These are phyloP conservation scores for Eulacestoma nigropectus DNA, from an alignment of 2,113 vertebrate species.

Conservation along the genomic window DNA sequence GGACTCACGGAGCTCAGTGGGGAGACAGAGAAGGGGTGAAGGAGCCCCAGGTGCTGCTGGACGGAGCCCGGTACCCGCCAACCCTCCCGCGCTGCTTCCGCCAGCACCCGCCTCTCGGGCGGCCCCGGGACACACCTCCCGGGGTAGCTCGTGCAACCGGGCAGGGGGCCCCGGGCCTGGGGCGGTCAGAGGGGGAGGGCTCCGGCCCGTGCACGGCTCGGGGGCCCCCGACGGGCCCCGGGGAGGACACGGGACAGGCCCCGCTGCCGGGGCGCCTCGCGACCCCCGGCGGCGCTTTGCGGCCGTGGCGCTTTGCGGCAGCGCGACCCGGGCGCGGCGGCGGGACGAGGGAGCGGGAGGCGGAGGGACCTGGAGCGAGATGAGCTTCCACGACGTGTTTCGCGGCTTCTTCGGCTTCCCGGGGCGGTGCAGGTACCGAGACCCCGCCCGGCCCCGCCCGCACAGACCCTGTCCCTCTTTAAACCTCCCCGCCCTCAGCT, in stretches of 20 bases:
- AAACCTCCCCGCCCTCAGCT: not conserved
- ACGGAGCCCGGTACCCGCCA: too few species aligned
- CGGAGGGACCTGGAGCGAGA: not conserved
- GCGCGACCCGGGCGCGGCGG: not conserved
- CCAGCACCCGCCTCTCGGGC: too few species aligned
- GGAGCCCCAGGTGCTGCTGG: rapidly evolving
- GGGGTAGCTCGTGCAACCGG: too few species aligned
- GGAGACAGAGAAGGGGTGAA: rapidly evolving
- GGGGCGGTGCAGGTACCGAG: not conserved
- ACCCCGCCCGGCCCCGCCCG: too few species aligned
- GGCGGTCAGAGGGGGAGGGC: rapidly evolving
- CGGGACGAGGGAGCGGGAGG: rapidly evolving
- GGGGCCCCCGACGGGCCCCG: too few species aligned
- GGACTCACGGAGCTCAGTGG: rapidly evolving
- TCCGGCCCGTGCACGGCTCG: too few species aligned
- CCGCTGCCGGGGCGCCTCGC: not conserved
- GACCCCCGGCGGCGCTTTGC: not conserved
- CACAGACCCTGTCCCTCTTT: not conserved
- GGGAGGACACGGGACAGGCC: too few species aligned
- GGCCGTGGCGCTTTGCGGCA: not conserved
- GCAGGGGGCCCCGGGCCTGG: rapidly evolving
- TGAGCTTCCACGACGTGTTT: not conserved
- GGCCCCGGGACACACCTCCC: rapidly evolving
- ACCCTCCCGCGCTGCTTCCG: too few species aligned
- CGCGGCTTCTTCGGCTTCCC: slow-evolving; percentile 20